Conservation (phyloP, 1,140 invertebrate genomes). For the Aplysia californica region DNA sequence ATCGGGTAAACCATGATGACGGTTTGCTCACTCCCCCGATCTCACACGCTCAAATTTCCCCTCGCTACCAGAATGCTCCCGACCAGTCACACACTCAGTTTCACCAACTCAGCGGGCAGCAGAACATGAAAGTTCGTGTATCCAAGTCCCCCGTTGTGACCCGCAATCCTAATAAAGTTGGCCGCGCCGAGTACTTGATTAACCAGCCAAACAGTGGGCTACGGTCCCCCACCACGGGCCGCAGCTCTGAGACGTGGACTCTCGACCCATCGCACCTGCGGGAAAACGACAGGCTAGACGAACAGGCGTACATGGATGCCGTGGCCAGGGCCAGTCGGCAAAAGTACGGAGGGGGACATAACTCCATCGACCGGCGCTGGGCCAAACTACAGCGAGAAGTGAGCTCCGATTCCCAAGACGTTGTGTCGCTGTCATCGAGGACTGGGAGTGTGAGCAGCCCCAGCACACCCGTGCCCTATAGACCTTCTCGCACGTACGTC, state of each 20-base stretch:
- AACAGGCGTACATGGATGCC: slow-evolving; percentile 17
- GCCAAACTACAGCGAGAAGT: not conserved
- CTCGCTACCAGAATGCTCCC: too few relatives aligned
- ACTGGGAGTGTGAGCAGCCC: not conserved
- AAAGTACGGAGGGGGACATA: slow-evolving; percentile 20
- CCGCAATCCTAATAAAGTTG: slow-evolving; percentile 25
- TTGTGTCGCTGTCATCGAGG: too few relatives aligned
- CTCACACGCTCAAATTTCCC: too few relatives aligned
- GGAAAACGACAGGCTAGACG: not conserved
- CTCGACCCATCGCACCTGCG: not conserved
- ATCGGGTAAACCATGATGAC: slow-evolving; percentile 3
- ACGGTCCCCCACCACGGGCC: not conserved
- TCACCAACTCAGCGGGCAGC: slow-evolving; percentile 9
- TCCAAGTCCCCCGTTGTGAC: slow-evolving; percentile 20
- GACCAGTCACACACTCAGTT: slow-evolving; percentile 28
- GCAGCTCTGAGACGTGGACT: not conserved
- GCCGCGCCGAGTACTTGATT: slow-evolving; percentile 19
- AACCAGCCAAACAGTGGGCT: slow-evolving; percentile 11
- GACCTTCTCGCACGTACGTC: not conserved
- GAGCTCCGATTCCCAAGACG: not conserved
- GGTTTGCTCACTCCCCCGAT: too few relatives aligned
- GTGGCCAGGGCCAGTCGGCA: slow-evolving; percentile 26
- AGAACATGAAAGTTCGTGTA: slow-evolving; percentile 19
- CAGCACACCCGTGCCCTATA: not conserved
- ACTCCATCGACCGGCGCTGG: slow-evolving; percentile 3